Conservation (phyloP, 2,888 invertebrate genomes). For the Thera obeliscata region DNA sequence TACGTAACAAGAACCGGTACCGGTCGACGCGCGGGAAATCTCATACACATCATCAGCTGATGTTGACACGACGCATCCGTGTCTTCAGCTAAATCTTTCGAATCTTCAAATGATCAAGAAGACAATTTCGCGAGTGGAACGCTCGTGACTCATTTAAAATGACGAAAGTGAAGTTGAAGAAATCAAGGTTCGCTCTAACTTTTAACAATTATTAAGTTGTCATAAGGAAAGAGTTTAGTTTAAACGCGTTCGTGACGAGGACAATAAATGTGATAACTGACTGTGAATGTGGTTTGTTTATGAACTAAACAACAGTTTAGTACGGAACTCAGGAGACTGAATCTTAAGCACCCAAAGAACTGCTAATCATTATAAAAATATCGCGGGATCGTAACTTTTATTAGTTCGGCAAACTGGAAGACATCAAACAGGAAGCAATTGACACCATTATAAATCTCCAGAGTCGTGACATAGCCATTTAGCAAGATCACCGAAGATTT, state of each 20-base stretch:
- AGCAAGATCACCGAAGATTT: conserved; percentile 29
- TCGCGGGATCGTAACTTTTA: conserved; percentile 28
- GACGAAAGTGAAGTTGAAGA: conserved; percentile 83
- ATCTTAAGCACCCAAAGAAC: conserved; percentile 60
- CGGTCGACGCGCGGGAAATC: conserved; percentile 65
- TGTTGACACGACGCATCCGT: conserved; percentile 59
- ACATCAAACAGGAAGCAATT: conserved; percentile 20
- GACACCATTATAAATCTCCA: conserved; percentile 41
- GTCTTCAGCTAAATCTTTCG: conserved; percentile 40
- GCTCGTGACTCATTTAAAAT: conserved; percentile 80
- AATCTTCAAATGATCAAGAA: conserved; percentile 62
- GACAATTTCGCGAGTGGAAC: conserved; percentile 54
- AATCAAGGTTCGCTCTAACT: conserved; percentile 61
- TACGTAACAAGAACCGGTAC: conserved; percentile 39
- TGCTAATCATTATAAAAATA: conserved; percentile 55
- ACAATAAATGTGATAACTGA: conserved; percentile 48
- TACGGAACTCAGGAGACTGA: conserved; percentile 57
- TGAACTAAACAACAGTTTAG: conserved; percentile 28
- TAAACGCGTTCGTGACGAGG: conserved; percentile 50
- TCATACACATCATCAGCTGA: conserved; percentile 69
- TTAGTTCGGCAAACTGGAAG: background rate
- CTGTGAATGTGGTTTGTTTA: conserved; percentile 47
- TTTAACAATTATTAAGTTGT: conserved; percentile 61
- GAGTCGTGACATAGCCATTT: conserved; percentile 40
- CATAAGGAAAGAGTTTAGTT: conserved; percentile 59